Base-by-base conservation (phyloP, 2,888 invertebrate species). In the Amphipyra tragopoginis region DNA sequence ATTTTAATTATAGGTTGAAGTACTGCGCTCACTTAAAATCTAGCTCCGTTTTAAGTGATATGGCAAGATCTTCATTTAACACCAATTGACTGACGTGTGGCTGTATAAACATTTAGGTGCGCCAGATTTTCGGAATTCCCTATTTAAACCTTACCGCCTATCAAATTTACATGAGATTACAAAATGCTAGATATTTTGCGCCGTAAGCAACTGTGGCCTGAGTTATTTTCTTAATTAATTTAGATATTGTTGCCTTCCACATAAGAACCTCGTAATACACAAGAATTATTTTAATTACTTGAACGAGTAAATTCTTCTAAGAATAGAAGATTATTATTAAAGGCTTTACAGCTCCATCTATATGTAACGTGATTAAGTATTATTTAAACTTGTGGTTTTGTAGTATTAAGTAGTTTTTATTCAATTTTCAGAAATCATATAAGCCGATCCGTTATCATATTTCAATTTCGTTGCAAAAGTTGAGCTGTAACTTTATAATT, bases 151-250 rank as follows among this genome's bases (percentile, higher is more conserved):
- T 42, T 29, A 33, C 39, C 9, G 42, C 33, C 53, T 61, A 53
- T 45, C 11, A 59, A 53, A 49, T 45, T 52, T 48, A 63, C 29
- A 29, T 29, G 7, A 29, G 29, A 29, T 29, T 29, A 29, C 29
- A 29, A 29, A 29, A 5, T 29, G 29, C 33, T 57, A 38, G 8
- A 38, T 11, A 49, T 48, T 54, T 51, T 39, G 21, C 49, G 11
- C 13, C n/a, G 14, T 42, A 44, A 42, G 39, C 36, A 59, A 59
- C 21, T 40, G 21, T 43, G 15, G 8, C 34, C 51, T 39, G 54
- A 60, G 44, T 55, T 55, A 60, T 65, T 65, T 60, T 49, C 55
- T 65, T 39, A 55, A 71, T 55, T 52, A 65, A 55, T 59, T 50
- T 44, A n/a, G 9, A 55, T 38, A 59, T 48, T 42, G 48, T 34